Evolutionary conservation across 2,113 vertebrate species (phyloP).

Genomic region (Blennius ocellaris): DNA sequence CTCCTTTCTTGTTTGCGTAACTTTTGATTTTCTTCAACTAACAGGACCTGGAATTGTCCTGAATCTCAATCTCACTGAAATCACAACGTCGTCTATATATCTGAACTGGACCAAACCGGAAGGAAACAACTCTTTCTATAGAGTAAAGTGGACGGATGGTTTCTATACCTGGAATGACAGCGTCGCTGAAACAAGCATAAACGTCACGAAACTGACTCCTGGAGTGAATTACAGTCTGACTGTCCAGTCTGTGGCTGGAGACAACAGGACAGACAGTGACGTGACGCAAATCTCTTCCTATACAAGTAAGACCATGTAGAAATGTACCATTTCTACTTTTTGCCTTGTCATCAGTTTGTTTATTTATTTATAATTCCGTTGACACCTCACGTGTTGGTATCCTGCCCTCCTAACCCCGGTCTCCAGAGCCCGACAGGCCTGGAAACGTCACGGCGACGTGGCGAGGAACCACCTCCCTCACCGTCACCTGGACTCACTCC

Average conservation of each 20-base stretch:
- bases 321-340: no score
- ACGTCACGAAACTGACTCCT: not conserved
- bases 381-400: no score
- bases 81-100: constrained; percentile 43
- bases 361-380: no score
- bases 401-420: no score
- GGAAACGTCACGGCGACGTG: not conserved
- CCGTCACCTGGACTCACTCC: constrained; percentile 55
- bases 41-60: constrained; percentile 35
- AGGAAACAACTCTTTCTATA: constrained; percentile 14
- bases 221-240: constrained; percentile 16
- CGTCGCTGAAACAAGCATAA: not conserved
- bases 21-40: not conserved
- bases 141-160: not conserved
- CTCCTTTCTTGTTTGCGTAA: not conserved
- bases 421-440: constrained; percentile 60
- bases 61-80: not conserved
- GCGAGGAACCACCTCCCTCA: constrained; percentile 17
- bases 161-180: rapidly evolving
- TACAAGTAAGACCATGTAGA: no score
- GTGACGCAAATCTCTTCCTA: no score
- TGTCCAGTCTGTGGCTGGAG: constrained; percentile 25
- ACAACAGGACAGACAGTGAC: no score
- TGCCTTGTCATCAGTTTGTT: no score
- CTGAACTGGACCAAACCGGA: constrained; percentile 39